Base-by-base conservation (phyloP, 2,113 vertebrate species). In the cattle (Bos taurus) region DNA sequence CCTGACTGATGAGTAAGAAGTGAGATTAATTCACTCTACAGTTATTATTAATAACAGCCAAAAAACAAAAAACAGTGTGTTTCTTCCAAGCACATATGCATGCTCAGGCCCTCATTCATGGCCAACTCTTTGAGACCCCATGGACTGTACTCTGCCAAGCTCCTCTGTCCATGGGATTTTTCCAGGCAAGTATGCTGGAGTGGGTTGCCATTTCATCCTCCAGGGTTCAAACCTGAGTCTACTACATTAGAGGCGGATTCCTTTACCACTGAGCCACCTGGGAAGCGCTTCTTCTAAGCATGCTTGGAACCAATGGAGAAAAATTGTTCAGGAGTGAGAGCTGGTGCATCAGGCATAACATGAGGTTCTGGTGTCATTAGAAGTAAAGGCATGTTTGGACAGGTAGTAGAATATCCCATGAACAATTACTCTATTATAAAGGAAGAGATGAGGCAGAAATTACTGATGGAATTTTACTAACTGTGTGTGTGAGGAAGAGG, bases 281-380 rank as follows among this genome's bases (percentile, higher is more conserved):
- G 71, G 71, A 77, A 77, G 40, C 71, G 6, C 40, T 60, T 97
- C 13, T 89, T 83, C 16, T 8, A 90, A 78, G 23, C 25, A n/a
- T 12, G 36, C 43, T 46, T 94, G 25, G 23, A 96, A 87, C 0
- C 30, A 62, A 71, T 78, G 6, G 50, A 89, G 40, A 89, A 85
- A 80, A 62, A 59, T 8, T 40, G 1, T 10, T 7, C 21, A 16
- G 23, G 5, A 36, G 11, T 52, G 10, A 86, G 71, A 59, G 71
- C 33, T 36, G 2, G 4, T 46, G 2, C 12, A n/a, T 59, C 3
- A 28, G 46, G 0, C 21, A 30, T 23, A 17, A 9, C 5, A 6
- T 11, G 33, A 57, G 50, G n/a, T 2, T 71, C 7, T 11, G 8
- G 4, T 85, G 3, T 48, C 8, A 16, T n/a, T 50, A 46, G 83